phyloP scores from a whole-genome alignment of 2,797 vertebrate species.

The Chaenodraco wilsoni region DNA sequence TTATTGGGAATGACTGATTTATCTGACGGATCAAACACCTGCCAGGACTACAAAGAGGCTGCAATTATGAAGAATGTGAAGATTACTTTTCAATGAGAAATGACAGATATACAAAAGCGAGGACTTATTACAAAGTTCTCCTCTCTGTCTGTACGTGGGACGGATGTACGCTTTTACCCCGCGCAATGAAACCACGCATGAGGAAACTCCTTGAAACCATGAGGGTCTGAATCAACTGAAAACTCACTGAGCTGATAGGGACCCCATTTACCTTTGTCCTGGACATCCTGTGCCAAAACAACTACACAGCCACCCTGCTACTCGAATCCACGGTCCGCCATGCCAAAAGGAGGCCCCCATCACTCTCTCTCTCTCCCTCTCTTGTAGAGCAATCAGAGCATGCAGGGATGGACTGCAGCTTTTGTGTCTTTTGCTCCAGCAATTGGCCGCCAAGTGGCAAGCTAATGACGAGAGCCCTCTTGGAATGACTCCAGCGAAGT shows the following conservation, averaged over 20 bases:
- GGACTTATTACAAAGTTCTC: constrained; percentile 11
- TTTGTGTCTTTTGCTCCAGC: constrained; percentile 79
- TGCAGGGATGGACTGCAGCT: constrained; percentile 79
- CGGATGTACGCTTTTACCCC: constrained; percentile 36
- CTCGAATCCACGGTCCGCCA: constrained; percentile 61
- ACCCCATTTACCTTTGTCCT: constrained; percentile 71
- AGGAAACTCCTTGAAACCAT: constrained; percentile 41
- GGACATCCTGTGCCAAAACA: constrained; percentile 72
- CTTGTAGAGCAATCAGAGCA: constrained; percentile 84
- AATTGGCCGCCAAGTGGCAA: constrained; percentile 85
- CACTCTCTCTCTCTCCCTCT: constrained; percentile 43
- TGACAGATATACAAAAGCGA: constrained; percentile 28
- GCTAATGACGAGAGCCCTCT: constrained; percentile 82
- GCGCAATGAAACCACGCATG: constrained; percentile 47
- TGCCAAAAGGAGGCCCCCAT: constrained; percentile 79
- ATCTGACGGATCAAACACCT: constrained; percentile 72
- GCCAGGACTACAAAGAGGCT: constrained; percentile 52
- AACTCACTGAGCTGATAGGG: constrained; percentile 59
- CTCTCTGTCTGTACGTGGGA: constrained; percentile 10
- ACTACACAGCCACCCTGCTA: constrained; percentile 69
- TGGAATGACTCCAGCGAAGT: constrained; percentile 73
- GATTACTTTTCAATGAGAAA: constrained; percentile 34
- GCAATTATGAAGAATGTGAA: constrained; percentile 36
- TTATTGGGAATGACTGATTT: constrained; percentile 65
- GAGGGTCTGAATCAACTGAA: constrained; percentile 47